phyloP scores from a whole-genome alignment of 2,113 vertebrate genomes.

The Mirounga angustirostris region DNA sequence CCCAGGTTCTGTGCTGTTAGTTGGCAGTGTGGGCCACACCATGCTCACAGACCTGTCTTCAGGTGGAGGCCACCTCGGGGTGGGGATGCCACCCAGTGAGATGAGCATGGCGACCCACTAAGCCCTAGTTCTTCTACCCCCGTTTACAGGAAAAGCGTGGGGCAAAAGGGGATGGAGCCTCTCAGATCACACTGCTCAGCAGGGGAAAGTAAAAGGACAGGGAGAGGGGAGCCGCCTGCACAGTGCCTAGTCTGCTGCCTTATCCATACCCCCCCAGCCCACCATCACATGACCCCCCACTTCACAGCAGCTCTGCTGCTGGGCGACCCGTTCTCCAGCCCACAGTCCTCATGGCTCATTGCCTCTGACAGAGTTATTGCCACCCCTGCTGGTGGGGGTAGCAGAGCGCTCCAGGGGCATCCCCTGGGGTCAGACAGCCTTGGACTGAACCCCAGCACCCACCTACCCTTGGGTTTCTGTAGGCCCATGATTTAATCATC shows the following conservation, averaged over 20 bases:
- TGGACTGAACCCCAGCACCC: neutral
- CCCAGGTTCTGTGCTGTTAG: neutral
- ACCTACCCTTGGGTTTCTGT: neutral
- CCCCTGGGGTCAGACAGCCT: neutral
- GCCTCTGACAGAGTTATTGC: neutral
- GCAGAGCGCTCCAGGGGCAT: neutral
- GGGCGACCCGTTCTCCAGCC: neutral
- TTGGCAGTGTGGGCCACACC: neutral
- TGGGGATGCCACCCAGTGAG: neutral
- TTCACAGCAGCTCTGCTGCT: neutral
- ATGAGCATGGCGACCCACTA: neutral
- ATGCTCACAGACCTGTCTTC: neutral
- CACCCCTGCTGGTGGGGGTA: neutral
- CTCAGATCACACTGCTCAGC: neutral
- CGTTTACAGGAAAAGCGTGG: neutral
- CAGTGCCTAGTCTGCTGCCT: neutral
- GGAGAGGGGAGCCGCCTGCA: neutral
- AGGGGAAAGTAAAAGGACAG: neutral
- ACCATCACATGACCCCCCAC: rapidly evolving
- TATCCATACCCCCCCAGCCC: too few relatives aligned
- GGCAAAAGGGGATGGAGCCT: neutral
- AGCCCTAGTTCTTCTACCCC: neutral
- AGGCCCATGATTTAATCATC: neutral
- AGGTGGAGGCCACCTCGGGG: rapidly evolving
- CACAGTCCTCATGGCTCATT: neutral